phyloP scores from a whole-genome alignment of 2,113 vertebrate genomes.

The Phrynocephalus versicolor region DNA sequence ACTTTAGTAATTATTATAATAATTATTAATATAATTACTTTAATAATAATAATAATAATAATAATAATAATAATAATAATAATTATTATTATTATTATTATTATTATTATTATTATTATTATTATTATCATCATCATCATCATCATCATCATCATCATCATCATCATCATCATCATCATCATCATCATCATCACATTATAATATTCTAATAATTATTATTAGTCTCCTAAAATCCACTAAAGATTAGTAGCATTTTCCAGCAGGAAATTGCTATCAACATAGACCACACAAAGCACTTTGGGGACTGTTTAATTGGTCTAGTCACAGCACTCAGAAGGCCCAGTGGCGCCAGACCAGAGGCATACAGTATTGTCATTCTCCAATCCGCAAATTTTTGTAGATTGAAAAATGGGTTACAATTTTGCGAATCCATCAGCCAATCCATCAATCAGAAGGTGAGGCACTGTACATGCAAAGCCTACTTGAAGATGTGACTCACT shows the following conservation, averaged over 20 bases:
- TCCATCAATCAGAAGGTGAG: background rate
- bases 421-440: background rate
- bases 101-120: too few species aligned
- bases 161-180: too few species aligned
- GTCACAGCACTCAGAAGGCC: background rate
- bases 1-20: too few species aligned
- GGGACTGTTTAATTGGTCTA: constrained; percentile 51
- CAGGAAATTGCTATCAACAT: constrained; percentile 66
- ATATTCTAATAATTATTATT: too few species aligned
- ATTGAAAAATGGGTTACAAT: background rate
- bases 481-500: background rate
- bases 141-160: too few species aligned
- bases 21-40: too few species aligned
- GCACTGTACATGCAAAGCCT: background rate
- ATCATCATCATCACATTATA: too few species aligned
- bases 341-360: constrained; percentile 11
- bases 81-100: too few species aligned
- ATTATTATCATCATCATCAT: too few species aligned
- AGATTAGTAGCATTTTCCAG: constrained; percentile 61
- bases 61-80: too few species aligned
- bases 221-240: too few species aligned
- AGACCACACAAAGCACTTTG: constrained; percentile 49
- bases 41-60: too few species aligned
- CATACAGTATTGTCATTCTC: background rate
- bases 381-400: background rate